Evolutionary conservation across 2,113 vertebrate genomes (phyloP), one percentile per base, ranked within the genome.

Genomic region (Rhabdornis inornatus): DNA sequence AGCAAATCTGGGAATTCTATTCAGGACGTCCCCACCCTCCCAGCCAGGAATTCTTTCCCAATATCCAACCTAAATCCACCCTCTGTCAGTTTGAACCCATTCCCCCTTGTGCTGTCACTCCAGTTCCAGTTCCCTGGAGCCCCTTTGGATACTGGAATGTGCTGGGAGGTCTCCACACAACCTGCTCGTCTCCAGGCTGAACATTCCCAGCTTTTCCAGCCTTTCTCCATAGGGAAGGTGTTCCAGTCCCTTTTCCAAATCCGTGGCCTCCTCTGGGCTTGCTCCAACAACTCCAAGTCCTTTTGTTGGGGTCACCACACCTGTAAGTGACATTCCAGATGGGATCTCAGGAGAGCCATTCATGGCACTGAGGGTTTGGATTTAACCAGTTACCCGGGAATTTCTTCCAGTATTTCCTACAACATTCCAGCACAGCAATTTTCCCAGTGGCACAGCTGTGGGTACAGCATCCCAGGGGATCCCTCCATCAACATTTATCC

Each of bases 291-390:
- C 52, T 60, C 66, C 66, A 44, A 8, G 3, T 25, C 56, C 20
- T 52, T 12, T 52, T 52, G 0, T 9, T 13, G 9, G 27, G 16
- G 25, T 2, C 31, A 8, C 24, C 42, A 11, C 4, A 27, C 16
- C 40, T 6, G 21, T 4, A 9, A 18, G 7, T 0, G 3, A 7
- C 40, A 55, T 55, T 63, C 68, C 68, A 63, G 57, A 14, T 15
- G 57, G 39, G 59, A 74, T 33, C n/a, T 64, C 40, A 33, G 8
- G 4, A 64, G 49, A 33, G 22, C 22, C n/a, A 35, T 33, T n/a
- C 10, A 3, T 47, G 56, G 31, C 37, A 25, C 52, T 1, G 60
- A 61, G 44, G 31, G 13, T 37, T 63, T 30, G 25, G 25, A 14
- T 15, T 53, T 19, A 49, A 40, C 49, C 31, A 20, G 2, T 2